Evolutionary conservation across 2,888 invertebrate species (phyloP).

Genomic region (Perizoma flavofasciatum): DNA sequence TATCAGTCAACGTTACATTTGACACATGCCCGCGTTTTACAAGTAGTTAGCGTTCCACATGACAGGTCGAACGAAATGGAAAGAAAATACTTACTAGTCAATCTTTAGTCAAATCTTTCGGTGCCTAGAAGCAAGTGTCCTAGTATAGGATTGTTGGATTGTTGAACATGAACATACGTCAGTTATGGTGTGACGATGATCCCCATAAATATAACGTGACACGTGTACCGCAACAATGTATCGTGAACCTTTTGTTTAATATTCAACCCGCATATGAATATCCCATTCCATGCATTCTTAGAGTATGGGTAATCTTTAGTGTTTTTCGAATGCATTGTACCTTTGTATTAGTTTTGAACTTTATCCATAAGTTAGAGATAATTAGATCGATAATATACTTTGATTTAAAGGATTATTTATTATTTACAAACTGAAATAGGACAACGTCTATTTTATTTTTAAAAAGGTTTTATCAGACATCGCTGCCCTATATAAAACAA

Average conservation of each 20-base stretch:
- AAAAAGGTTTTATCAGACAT: slow-evolving; percentile 23
- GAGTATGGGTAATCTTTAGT: slow-evolving; percentile 22
- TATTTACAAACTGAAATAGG: too few relatives aligned
- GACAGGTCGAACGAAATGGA: too few relatives aligned
- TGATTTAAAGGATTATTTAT: too few relatives aligned
- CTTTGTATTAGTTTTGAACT: slow-evolving; percentile 4
- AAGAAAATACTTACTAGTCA: too few relatives aligned
- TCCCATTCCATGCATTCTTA: slow-evolving; percentile 26
- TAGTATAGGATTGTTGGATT: neutral
- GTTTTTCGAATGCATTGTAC: neutral
- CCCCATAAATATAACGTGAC: slow-evolving; percentile 13
- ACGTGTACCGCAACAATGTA: slow-evolving; percentile 9
- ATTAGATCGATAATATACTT: too few relatives aligned
- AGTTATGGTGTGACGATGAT: slow-evolving; percentile 7
- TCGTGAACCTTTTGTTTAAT: slow-evolving; percentile 16
- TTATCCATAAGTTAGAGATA: neutral
- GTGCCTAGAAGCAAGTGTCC: too few relatives aligned
- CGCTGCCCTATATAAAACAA: slow-evolving; percentile 40
- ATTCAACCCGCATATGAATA: slow-evolving; percentile 24
- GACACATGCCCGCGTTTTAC: too few relatives aligned
- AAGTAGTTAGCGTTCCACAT: too few relatives aligned
- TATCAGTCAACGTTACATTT: too few relatives aligned
- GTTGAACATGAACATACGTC: neutral
- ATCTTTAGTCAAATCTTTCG: too few relatives aligned
- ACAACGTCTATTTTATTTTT: neutral